Evolutionary conservation across 2,888 invertebrate species (phyloP), one percentile per base, ranked within the genome.

Genomic region (Meiosimyza platycephala): DNA sequence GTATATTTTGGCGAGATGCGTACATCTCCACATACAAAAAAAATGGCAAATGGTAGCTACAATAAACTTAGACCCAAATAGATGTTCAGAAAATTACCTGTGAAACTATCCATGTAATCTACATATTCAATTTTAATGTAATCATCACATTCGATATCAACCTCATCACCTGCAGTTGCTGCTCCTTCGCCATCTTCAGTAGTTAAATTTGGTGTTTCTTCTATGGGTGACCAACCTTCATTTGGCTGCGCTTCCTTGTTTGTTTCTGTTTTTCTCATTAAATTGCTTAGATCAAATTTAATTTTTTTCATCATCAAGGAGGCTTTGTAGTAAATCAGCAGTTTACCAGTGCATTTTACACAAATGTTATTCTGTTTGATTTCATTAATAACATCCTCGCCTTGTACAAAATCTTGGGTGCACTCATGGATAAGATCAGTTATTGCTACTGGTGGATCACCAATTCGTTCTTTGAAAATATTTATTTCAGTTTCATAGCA

Each of bases 241-340:
- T 40, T 40, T 40, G 40, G 9, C 6, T 9, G 40, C 15, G 51
- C 0, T 18, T 63, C 22, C 51, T n/a, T 13, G 33, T 60, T 18
- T 3, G 50, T 62, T 5, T 9, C 22, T 18, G 22, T 40, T 16
- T 63, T 47, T 52, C 54, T 47, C n/a, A 81, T 82, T 47, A 81
- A 62, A n/a, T 80, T 79, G 2, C 78, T 69, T 16, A 81, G 77
- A 54, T 81, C 81, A 13, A 75, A 74, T 1, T 81, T 79, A 62
- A 81, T 68, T 33, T 79, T 81, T 6, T 78, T 76, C 4, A 82
- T 82, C 4, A 81, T 78, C 68, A 82, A 78, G 22, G 80, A 6
- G 16, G 81, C 79, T 68, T 81, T 82, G 68, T 81, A 78, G 55
- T 82, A 81, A 28, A 82, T 77, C 13, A 77, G 60, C 22, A 81